Evolutionary conservation across 92 coral and sea anemone genomes (phyloP).

Genomic region (Porites evermanni): DNA sequence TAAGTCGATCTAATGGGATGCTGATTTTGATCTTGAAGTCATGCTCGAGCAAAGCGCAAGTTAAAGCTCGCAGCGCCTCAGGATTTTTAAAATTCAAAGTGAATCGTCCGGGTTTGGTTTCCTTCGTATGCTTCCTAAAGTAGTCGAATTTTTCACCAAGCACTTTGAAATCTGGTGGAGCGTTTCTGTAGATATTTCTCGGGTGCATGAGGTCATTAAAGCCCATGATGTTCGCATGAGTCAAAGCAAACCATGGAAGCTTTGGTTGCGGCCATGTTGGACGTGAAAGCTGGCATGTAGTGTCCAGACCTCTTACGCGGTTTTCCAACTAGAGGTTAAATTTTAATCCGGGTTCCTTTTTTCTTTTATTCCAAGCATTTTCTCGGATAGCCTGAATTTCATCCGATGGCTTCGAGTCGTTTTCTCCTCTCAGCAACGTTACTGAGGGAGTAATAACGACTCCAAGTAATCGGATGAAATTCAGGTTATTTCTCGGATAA

Average conservation of each 20-base stretch:
- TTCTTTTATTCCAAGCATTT: no score
- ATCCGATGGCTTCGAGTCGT: no score
- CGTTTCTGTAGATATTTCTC: slow-evolving; percentile 83
- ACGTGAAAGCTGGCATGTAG: neutral
- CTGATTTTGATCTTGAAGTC: slow-evolving; percentile 87
- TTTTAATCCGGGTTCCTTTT: no score
- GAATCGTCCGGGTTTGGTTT: slow-evolving; percentile 61
- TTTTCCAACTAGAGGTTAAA: neutral
- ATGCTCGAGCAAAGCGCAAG: slow-evolving; percentile 75
- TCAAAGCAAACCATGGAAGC: neutral
- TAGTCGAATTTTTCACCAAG: slow-evolving; percentile 78
- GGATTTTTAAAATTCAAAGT: slow-evolving; percentile 90
- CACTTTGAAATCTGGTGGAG: slow-evolving; percentile 85
- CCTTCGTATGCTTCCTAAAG: slow-evolving; percentile 75
- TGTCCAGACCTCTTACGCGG: neutral
- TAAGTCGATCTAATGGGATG: slow-evolving; percentile 89
- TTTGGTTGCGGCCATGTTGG: neutral
- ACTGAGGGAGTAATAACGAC: no score
- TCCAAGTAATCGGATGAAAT: no score
- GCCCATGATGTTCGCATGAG: slow-evolving; percentile 36
- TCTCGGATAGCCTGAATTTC: no score
- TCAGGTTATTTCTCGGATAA: no score
- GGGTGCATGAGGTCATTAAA: slow-evolving; percentile 91
- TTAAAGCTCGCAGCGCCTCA: slow-evolving; percentile 83
- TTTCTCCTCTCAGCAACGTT: no score